A percentile compares a stretch with the other conserved stretches of the same genome.
Conservation (phyloP, 2,888 invertebrate genomes). For the Prosopocoilus inquinatus region DNA sequence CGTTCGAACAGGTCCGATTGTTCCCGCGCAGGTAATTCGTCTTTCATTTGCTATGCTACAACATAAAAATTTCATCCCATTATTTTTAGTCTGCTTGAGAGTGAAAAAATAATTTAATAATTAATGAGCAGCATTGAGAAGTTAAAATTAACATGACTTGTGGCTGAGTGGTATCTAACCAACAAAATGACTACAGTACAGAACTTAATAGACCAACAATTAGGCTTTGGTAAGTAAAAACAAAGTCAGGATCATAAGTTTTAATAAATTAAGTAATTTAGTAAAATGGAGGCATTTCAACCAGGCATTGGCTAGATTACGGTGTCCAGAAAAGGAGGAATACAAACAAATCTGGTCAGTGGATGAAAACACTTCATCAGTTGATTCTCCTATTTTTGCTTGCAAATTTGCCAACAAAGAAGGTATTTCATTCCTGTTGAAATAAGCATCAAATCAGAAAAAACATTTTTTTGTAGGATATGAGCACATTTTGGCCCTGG, state of each 20-base stretch:
- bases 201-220: not conserved
- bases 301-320: conserved; percentile 61
- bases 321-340: conserved; percentile 63
- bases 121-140: no score
- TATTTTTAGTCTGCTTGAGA: no score
- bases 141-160: no score
- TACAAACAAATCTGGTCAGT: conserved; percentile 61
- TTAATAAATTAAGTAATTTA: conserved; percentile 40
- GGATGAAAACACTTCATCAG: conserved; percentile 45
- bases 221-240: not conserved
- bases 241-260: no score
- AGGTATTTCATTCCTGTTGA: conserved; percentile 21
- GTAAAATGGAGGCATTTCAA: conserved; percentile 63
- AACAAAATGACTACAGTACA: not conserved
- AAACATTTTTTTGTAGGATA: conserved; percentile 48
- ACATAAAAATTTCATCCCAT: no score
- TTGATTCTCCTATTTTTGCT: conserved; percentile 75
- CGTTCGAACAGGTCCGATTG: no score
- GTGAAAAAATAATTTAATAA: no score
- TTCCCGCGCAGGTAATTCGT: no score
- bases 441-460: not conserved
- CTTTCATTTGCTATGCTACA: no score
- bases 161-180: not conserved
- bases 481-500: conserved; percentile 74
- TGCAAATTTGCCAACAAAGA: conserved; percentile 68